A percentile compares a stretch with the other conserved stretches of the same genome.
Conservation (phyloP, 2,113 vertebrate species). For the Tympanuchus pallidicinctus region DNA sequence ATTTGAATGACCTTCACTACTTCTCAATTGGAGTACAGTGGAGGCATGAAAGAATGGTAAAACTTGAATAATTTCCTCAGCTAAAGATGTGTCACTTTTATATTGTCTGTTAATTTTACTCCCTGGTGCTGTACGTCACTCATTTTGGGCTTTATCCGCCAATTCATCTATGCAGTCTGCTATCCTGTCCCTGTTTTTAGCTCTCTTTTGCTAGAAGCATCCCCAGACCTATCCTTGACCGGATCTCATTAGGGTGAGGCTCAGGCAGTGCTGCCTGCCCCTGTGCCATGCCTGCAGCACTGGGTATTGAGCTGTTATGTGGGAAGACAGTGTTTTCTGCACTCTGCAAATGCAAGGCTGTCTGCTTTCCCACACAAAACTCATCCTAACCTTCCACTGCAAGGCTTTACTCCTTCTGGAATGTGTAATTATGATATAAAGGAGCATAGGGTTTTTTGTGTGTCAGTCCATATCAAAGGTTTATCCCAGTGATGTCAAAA, state of each 20-base stretch:
- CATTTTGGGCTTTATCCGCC: conserved; percentile 13
- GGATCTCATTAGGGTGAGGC: not conserved
- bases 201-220: not conserved
- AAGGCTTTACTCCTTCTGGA: not conserved
- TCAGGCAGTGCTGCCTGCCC: not conserved
- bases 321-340: not conserved
- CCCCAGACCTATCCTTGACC: not conserved
- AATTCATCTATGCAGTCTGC: conserved; percentile 36
- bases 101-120: conserved; percentile 64
- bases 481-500: not conserved
- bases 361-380: not conserved
- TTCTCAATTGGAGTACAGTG: conserved; percentile 35
- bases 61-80: conserved; percentile 69
- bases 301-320: not conserved
- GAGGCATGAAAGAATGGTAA: conserved; percentile 54
- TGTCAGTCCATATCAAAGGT: fast-evolving
- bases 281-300: not conserved
- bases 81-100: conserved; percentile 50
- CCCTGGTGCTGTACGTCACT: conserved; percentile 2
- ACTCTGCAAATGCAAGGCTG: not conserved
- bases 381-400: not conserved
- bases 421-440: not conserved
- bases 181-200: conserved; percentile 8
- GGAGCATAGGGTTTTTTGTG: not conserved
- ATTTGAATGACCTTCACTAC: conserved; percentile 47